A percentile compares a stretch with the other conserved stretches of the same genome.
These are phyloP conservation scores for Calyptomena viridis DNA, from an alignment of 2,113 vertebrate genomes.

Conservation along the genomic window DNA sequence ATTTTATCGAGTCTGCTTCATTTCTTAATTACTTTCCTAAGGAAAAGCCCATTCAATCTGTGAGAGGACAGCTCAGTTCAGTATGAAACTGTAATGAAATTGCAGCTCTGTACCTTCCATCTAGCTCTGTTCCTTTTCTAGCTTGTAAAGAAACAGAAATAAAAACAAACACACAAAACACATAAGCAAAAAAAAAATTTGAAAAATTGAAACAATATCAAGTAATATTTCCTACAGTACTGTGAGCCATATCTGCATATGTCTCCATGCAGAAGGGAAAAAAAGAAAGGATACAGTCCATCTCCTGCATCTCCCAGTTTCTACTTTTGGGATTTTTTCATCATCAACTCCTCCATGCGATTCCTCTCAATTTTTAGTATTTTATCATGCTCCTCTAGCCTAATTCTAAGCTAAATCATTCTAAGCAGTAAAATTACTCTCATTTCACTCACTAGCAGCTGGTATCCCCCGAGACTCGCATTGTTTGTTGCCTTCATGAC, in stretches of 20 bases:
- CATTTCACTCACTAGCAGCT: background rate
- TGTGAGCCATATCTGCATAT: background rate
- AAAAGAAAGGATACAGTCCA: background rate
- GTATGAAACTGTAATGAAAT: background rate
- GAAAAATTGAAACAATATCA: background rate
- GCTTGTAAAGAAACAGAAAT: background rate
- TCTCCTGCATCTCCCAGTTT: background rate
- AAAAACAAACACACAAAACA: background rate
- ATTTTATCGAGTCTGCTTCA: background rate
- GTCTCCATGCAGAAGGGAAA: background rate
- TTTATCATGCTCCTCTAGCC: background rate
- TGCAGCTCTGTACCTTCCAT: background rate
- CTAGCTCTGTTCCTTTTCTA: background rate
- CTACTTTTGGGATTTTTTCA: background rate
- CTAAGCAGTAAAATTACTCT: background rate
- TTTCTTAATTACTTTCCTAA: slow-evolving; percentile 14
- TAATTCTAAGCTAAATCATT: background rate
- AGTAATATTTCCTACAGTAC: background rate
- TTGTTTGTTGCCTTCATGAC: background rate
- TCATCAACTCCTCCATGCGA: background rate
- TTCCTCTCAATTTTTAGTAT: background rate
- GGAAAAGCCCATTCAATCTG: background rate
- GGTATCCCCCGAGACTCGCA: background rate
- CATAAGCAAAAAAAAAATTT: background rate
- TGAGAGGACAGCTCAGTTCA: background rate